phyloP scores from a whole-genome alignment of 64 coral and sea anemone genomes.

The Montipora sp. region DNA sequence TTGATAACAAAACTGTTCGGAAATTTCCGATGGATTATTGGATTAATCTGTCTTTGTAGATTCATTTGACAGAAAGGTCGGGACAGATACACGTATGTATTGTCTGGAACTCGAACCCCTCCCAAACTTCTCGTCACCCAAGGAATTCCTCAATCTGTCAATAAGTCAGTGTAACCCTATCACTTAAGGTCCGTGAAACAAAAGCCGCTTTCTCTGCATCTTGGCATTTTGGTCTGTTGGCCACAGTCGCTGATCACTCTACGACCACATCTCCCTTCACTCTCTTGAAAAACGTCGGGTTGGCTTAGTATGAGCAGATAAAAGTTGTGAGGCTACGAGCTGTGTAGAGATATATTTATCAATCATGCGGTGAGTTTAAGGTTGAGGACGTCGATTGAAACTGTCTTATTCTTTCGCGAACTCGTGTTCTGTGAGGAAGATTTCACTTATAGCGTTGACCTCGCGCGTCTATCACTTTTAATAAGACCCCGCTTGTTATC shows the following conservation, averaged over 20 bases:
- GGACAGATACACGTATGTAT: not conserved
- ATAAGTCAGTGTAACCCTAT: slow-evolving; percentile 22
- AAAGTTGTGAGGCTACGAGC: not conserved
- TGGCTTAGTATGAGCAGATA: slow-evolving; percentile 49
- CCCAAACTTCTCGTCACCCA: slow-evolving; percentile 4
- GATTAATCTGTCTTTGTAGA: not conserved
- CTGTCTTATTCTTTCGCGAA: not conserved
- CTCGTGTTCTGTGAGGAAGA: not conserved
- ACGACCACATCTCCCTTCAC: slow-evolving; percentile 7
- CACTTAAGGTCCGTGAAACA: slow-evolving; percentile 55
- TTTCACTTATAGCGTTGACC: not conserved
- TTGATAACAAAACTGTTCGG: not conserved
- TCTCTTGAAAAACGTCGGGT: not conserved
- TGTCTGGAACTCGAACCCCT: not conserved
- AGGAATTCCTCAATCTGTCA: slow-evolving; percentile 49
- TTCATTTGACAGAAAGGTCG: not conserved
- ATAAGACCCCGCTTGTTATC: not conserved
- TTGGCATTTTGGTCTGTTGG: slow-evolving; percentile 41
- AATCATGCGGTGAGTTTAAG: slow-evolving; percentile 18
- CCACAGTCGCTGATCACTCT: slow-evolving; percentile 17
- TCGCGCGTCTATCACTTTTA: not conserved
- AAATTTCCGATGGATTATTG: slow-evolving; percentile 50
- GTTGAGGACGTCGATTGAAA: not conserved
- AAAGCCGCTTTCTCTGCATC: slow-evolving; percentile 66
- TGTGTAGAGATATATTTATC: slow-evolving; percentile 14